A percentile compares a stretch with the other conserved stretches of the same genome.
phyloP scores from a whole-genome alignment of 2,888 invertebrate genomes.

The Biston stratarius region DNA sequence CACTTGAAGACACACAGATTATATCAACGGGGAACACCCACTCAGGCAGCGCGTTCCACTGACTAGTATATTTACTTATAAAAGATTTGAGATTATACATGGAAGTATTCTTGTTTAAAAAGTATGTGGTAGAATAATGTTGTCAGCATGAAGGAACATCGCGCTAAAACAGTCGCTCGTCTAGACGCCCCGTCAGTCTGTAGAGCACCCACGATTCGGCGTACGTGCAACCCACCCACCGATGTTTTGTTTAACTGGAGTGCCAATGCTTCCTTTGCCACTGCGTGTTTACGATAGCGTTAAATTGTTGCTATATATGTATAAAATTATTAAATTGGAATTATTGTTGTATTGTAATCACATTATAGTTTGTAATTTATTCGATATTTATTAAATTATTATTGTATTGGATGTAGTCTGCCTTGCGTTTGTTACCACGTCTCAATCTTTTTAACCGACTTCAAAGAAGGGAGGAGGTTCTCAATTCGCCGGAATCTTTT shows the following conservation, averaged over 20 bases:
- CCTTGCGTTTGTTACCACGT: constrained; percentile 66
- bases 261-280: constrained; percentile 39
- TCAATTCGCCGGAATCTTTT: no score
- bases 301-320: constrained; percentile 39
- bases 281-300: constrained; percentile 42
- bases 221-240: constrained; percentile 59
- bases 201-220: constrained; percentile 5
- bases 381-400: constrained; percentile 54
- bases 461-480: no score
- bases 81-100: no score
- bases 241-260: constrained; percentile 49
- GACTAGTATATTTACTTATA: no score
- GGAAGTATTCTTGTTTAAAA: no score
- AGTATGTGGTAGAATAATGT: neutral
- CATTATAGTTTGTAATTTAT: constrained; percentile 77
- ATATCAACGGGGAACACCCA: no score
- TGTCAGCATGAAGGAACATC: neutral
- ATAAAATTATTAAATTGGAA: constrained; percentile 39
- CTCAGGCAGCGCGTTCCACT: no score
- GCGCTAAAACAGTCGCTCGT: neutral
- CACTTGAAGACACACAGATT: no score
- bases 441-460: no score
- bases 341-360: constrained; percentile 76
- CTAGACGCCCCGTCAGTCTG: constrained; percentile 51
- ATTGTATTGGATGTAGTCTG: constrained; percentile 62